Percentiles rank a stretch among this genome's conserved stretches.
Conservation (phyloP, 2,797 vertebrate species). For the Alcedo quadribrachys region DNA sequence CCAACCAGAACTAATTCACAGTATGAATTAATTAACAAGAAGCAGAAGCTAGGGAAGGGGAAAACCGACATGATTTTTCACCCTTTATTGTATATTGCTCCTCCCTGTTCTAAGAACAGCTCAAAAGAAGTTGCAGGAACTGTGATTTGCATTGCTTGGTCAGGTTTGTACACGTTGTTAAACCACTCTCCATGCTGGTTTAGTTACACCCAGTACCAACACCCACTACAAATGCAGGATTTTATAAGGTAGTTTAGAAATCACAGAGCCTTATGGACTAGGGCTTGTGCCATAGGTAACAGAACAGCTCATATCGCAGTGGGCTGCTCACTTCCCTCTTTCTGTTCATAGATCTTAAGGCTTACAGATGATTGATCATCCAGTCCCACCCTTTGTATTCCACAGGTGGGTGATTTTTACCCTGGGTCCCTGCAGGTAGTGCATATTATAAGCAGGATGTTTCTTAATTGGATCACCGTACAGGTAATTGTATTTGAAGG, state of each 20-base stretch:
- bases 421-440: background rate
- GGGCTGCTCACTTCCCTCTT: background rate
- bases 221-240: background rate
- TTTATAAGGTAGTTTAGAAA: conserved; percentile 14
- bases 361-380: background rate
- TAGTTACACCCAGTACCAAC: conserved; percentile 8
- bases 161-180: conserved; percentile 41
- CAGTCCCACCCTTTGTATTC: background rate
- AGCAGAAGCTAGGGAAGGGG: background rate
- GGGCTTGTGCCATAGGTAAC: background rate
- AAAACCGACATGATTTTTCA: background rate
- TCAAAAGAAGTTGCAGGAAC: conserved; percentile 16
- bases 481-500: background rate
- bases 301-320: background rate
- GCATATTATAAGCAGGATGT: background rate
- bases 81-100: background rate
- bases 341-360: background rate
- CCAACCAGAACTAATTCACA: conserved; percentile 28
- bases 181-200: conserved; percentile 9
- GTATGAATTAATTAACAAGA: background rate
- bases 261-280: background rate
- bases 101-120: conserved; percentile 11
- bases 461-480: background rate
- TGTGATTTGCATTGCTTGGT: conserved; percentile 43
- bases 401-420: background rate